phyloP scores from a whole-genome alignment of 1,140 invertebrate species.

The Palaemon carinicauda region DNA sequence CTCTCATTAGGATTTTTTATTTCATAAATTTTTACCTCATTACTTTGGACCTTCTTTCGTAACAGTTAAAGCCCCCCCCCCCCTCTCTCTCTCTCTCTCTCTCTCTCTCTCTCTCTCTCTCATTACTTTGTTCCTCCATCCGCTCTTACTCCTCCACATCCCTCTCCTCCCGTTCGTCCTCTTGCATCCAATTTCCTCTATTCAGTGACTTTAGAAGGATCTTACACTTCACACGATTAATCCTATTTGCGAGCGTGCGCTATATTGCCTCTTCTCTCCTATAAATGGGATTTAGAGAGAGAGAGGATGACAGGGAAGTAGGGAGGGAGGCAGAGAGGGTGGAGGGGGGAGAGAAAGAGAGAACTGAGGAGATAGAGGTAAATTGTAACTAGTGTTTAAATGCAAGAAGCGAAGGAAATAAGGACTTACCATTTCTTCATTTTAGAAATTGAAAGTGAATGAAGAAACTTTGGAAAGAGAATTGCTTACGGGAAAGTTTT shows the following conservation, averaged over 20 bases:
- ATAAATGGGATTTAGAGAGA: not conserved
- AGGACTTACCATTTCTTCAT: too few relatives aligned
- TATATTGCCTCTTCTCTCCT: not conserved
- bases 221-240: too few relatives aligned
- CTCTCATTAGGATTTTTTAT: not conserved
- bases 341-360: not conserved
- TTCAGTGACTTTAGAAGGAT: too few relatives aligned
- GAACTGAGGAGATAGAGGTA: not conserved
- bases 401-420: too few relatives aligned
- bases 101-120: not conserved
- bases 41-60: not conserved
- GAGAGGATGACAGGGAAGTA: not conserved
- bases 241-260: too few relatives aligned
- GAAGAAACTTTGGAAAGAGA: too few relatives aligned
- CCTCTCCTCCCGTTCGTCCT: not conserved
- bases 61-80: not conserved
- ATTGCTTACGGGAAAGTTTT: too few relatives aligned
- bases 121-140: not conserved
- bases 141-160: not conserved
- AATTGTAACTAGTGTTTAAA: not conserved
- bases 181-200: too few relatives aligned
- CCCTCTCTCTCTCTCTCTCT: conserved; percentile 28
- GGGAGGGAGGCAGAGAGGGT: not conserved
- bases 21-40: too few relatives aligned
- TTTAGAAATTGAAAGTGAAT: too few relatives aligned